These are phyloP conservation scores for Chelonia mydas DNA, from an alignment of 2,797 vertebrate genomes.

Conservation along the genomic window DNA sequence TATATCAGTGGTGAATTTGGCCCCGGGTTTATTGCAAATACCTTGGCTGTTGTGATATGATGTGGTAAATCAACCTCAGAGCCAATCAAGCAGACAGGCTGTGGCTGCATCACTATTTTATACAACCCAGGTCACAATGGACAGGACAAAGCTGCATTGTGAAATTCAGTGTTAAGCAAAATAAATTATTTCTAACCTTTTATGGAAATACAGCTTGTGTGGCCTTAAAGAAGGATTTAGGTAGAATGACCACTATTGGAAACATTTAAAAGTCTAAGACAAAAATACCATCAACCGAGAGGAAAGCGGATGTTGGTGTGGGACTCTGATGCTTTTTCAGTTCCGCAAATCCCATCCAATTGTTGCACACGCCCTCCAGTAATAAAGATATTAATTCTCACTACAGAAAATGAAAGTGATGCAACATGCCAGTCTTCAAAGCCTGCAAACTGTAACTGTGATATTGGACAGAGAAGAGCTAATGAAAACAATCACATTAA, in stretches of 20 bases:
- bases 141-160: slow-evolving; percentile 61
- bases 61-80: slow-evolving; percentile 67
- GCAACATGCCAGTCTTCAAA: slow-evolving; percentile 85
- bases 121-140: slow-evolving; percentile 66
- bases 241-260: background rate
- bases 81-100: slow-evolving; percentile 68
- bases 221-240: slow-evolving; percentile 65
- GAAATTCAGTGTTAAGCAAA: slow-evolving; percentile 61
- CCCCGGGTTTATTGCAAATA: slow-evolving; percentile 69
- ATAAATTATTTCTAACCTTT: slow-evolving; percentile 46
- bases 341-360: slow-evolving; percentile 62
- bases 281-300: slow-evolving; percentile 32
- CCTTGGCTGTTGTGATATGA: slow-evolving; percentile 51
- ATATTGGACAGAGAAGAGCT: slow-evolving; percentile 92
- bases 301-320: background rate
- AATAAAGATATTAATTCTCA: slow-evolving; percentile 66
- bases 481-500: slow-evolving; percentile 99
- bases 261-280: slow-evolving; percentile 48
- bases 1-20: slow-evolving; percentile 60
- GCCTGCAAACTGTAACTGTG: slow-evolving; percentile 86
- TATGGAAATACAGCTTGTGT: slow-evolving; percentile 51
- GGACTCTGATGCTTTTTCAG: slow-evolving; percentile 21
- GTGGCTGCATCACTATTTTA: slow-evolving; percentile 65
- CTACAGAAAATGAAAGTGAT: slow-evolving; percentile 84
- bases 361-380: slow-evolving; percentile 55